These are phyloP conservation scores for Bergia puertoricense DNA, from an alignment of 92 coral and sea anemone genomes.

Conservation along the genomic window DNA sequence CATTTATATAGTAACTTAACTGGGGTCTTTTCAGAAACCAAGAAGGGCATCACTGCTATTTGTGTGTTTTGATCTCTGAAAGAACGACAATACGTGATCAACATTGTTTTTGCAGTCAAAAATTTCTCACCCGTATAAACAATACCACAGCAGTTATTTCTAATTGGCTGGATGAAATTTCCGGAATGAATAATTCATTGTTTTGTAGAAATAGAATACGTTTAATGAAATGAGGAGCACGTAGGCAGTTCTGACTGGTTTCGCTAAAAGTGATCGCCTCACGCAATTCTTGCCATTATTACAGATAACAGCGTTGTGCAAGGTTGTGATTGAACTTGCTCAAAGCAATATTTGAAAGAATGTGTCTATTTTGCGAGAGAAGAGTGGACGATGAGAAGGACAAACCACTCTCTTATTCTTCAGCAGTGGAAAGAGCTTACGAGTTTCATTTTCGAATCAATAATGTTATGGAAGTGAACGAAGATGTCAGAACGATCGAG, in stretches of 20 bases:
- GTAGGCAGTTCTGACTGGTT: slow-evolving; percentile 34
- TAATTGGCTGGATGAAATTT: slow-evolving; percentile 16
- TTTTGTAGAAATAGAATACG: slow-evolving; percentile 25
- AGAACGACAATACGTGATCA: slow-evolving; percentile 22
- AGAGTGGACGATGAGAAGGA: slow-evolving; percentile 20
- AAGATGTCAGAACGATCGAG: slow-evolving; percentile 40
- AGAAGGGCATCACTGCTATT: background rate
- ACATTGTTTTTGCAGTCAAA: background rate
- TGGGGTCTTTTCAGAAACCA: background rate
- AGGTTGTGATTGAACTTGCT: slow-evolving; percentile 6
- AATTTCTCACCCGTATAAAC: background rate
- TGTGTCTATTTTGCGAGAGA: slow-evolving; percentile 45
- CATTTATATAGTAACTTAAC: background rate
- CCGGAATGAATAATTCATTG: slow-evolving; percentile 27
- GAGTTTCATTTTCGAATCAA: slow-evolving; percentile 14
- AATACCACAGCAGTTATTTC: background rate
- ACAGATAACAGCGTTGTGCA: background rate
- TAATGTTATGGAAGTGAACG: slow-evolving; percentile 2
- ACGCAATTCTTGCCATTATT: background rate
- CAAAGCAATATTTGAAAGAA: background rate
- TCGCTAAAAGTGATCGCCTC: background rate
- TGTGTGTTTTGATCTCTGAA: background rate
- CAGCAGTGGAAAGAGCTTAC: slow-evolving; percentile 39
- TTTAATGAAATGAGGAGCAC: slow-evolving; percentile 35
- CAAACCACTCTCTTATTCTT: slow-evolving; percentile 38